A percentile compares a stretch with the other conserved stretches of the same genome.
Evolutionary conservation across 2,888 invertebrate genomes (phyloP).

Genomic region (Hemithea aestivaria): DNA sequence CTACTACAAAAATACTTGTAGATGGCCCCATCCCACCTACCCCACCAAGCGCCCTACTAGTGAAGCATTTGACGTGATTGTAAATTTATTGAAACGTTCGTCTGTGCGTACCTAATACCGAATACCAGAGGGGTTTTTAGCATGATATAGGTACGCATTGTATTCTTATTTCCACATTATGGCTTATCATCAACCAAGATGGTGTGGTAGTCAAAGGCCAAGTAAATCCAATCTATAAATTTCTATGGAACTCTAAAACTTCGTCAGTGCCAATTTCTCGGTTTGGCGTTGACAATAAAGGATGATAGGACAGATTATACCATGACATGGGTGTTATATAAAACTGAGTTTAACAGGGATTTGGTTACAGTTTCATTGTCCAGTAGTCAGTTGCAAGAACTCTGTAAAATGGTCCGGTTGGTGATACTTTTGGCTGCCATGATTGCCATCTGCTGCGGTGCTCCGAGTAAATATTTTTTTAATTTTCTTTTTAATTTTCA

Average conservation of each 20-base stretch:
- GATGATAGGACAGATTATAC: constrained; percentile 43
- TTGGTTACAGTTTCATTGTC: constrained; percentile 26
- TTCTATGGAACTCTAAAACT: constrained; percentile 26
- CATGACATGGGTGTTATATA: constrained; percentile 42
- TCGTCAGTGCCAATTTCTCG: constrained; percentile 44
- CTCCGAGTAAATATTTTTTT: constrained; percentile 39
- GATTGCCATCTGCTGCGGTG: constrained; percentile 36
- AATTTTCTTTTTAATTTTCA: no score
- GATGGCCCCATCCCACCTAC: no score
- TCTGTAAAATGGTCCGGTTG: constrained; percentile 37
- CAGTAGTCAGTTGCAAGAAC: constrained; percentile 10
- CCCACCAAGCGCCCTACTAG: no score
- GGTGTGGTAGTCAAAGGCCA: no score
- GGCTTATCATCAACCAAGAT: no score
- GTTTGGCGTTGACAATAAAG: constrained; percentile 41
- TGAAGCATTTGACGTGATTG: no score
- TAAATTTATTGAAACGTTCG: no score
- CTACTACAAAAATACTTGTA: no score
- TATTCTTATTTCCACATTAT: no score
- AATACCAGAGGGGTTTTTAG: no score
- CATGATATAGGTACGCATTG: no score
- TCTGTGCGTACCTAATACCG: no score
- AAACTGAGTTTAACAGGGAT: constrained; percentile 24
- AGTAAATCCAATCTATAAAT: background rate
- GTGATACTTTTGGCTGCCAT: constrained; percentile 32